phyloP scores from a whole-genome alignment of 2,113 vertebrate species.

The Hippoglossus stenolepis region DNA sequence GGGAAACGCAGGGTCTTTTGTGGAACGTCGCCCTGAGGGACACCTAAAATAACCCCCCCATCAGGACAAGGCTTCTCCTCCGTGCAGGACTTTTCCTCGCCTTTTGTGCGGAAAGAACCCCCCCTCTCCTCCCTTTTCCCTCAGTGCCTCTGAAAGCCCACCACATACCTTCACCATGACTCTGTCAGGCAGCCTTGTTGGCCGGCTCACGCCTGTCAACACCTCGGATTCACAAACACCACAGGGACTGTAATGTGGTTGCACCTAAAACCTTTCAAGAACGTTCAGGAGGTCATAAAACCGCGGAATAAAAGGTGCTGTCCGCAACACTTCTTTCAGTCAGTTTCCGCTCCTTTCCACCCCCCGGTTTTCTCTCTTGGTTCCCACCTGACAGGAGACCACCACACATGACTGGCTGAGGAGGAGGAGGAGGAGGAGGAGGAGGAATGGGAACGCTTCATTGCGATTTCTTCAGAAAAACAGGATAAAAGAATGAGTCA shows the following conservation, averaged over 20 bases:
- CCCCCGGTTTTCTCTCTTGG: not conserved
- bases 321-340: slow-evolving; percentile 36
- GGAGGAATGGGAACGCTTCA: not conserved
- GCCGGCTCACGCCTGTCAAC: slow-evolving; percentile 63
- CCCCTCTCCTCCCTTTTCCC: slow-evolving; percentile 47
- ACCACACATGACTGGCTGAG: slow-evolving; percentile 33
- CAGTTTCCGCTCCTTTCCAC: not conserved
- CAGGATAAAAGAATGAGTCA: not conserved
- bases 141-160: slow-evolving; percentile 59
- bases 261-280: slow-evolving; percentile 66
- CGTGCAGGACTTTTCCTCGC: slow-evolving; percentile 20
- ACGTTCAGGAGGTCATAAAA: slow-evolving; percentile 53
- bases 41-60: slow-evolving; percentile 54
- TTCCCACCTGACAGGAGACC: slow-evolving; percentile 46
- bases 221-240: slow-evolving; percentile 65
- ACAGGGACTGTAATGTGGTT: slow-evolving; percentile 54
- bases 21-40: slow-evolving; percentile 44
- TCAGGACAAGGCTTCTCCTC: slow-evolving; percentile 44
- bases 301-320: slow-evolving; percentile 34
- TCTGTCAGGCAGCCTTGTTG: slow-evolving; percentile 52
- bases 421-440: slow-evolving; percentile 1
- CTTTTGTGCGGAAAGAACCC: slow-evolving; percentile 47
- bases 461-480: slow-evolving; percentile 2
- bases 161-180: slow-evolving; percentile 70
- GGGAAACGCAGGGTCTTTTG: slow-evolving; percentile 46